Conservation (phyloP, 2,113 vertebrate genomes). For the Hypomesus transpacificus region DNA sequence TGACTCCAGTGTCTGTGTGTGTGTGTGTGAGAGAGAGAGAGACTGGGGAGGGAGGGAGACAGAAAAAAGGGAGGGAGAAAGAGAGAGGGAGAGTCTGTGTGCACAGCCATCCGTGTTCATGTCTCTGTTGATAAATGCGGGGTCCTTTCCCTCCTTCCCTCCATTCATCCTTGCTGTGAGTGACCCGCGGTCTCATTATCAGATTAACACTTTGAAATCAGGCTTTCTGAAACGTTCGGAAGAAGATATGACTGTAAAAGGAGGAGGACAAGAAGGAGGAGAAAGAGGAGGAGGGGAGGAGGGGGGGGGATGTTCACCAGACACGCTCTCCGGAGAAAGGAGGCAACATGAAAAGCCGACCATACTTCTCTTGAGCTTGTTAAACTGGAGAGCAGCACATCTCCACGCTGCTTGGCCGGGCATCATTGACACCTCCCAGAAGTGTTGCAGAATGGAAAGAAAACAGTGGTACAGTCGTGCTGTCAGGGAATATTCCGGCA, state of each 20-base stretch:
- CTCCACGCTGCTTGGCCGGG: neutral
- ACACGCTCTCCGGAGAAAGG: constrained; percentile 34
- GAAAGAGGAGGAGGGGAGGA: neutral
- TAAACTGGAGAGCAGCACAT: neutral
- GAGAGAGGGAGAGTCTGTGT: too few species aligned
- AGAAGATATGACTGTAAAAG: constrained; percentile 18
- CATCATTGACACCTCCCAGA: neutral
- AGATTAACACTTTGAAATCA: constrained; percentile 41
- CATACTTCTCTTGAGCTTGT: neutral
- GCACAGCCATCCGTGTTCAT: too few species aligned
- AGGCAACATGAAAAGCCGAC: constrained; percentile 39
- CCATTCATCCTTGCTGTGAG: constrained; percentile 28
- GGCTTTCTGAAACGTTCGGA: constrained; percentile 29
- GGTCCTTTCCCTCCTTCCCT: too few species aligned
- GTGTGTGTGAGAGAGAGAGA: neutral
- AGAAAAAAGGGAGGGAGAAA: too few species aligned
- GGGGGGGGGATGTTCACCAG: neutral
- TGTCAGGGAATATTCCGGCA: neutral
- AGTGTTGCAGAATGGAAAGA: neutral
- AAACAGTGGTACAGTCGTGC: neutral
- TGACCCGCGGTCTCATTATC: constrained; percentile 47
- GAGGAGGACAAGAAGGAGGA: too few species aligned
- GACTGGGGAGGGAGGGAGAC: neutral
- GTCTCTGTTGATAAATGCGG: too few species aligned
- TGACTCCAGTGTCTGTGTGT: neutral